phyloP scores from a whole-genome alignment of 2,888 invertebrate species.

The Lithodes maja region DNA sequence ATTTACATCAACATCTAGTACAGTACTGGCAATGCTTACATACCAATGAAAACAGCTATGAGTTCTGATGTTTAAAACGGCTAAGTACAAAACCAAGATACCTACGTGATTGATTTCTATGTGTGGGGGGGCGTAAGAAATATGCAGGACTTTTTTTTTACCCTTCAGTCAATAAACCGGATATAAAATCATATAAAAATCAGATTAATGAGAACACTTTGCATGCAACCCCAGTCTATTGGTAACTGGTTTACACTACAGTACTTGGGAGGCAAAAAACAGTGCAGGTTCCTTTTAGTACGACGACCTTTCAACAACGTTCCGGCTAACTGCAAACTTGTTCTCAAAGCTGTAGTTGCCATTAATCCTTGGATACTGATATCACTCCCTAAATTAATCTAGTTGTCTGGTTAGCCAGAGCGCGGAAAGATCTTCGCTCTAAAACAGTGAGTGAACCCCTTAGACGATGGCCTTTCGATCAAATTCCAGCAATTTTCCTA shows the following conservation, averaged over 20 bases:
- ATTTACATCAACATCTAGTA: slow-evolving; percentile 40
- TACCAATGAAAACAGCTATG: slow-evolving; percentile 56
- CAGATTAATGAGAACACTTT: slow-evolving; percentile 26
- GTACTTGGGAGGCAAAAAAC: too few relatives aligned
- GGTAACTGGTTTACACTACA: neutral
- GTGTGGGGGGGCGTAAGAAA: neutral
- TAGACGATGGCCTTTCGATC: too few relatives aligned
- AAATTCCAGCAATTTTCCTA: too few relatives aligned
- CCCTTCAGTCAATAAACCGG: neutral
- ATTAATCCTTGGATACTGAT: too few relatives aligned
- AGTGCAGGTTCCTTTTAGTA: too few relatives aligned
- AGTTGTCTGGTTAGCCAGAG: too few relatives aligned
- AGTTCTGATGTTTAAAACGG: slow-evolving; percentile 32
- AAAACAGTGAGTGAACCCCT: too few relatives aligned
- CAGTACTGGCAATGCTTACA: slow-evolving; percentile 39
- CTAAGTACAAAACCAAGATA: slow-evolving; percentile 36
- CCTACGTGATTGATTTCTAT: neutral
- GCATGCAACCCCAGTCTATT: slow-evolving; percentile 34
- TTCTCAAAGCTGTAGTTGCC: too few relatives aligned
- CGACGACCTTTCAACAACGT: too few relatives aligned
- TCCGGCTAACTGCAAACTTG: too few relatives aligned
- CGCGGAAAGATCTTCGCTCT: too few relatives aligned
- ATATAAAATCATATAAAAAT: neutral
- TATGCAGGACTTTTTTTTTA: slow-evolving; percentile 2
- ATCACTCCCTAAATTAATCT: too few relatives aligned